Base-by-base conservation (phyloP, 2,888 invertebrate species). In the Eustalomyia histrio region DNA sequence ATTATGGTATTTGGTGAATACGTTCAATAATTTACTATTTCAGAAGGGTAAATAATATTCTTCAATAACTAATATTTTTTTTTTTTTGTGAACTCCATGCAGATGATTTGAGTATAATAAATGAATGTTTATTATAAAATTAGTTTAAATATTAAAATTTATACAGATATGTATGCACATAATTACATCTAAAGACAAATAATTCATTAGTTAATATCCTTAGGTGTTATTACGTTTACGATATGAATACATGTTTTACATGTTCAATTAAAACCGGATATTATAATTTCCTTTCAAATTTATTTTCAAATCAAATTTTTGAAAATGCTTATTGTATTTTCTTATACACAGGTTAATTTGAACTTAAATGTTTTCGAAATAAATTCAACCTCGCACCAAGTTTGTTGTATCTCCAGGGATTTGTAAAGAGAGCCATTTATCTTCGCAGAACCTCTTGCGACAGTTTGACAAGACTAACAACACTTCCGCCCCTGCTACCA, bases 381-480 rank as follows among this genome's bases (percentile, higher is more conserved):
- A 24, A 24, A 50, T 57, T 63, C 58, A 58, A 47, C 8, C 16
- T 33, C 55, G 7, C 65, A 12, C 39, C 43, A 47, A 47, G 43
- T n/a, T 14, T 52, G 14, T 24, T 29, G 21, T 57, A 61, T 73
- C 80, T 65, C 68, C 29, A 18, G 73, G 80, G 80, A 80, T 80
- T 80, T 80, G 84, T 86, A 88, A 88, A 89, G 88, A 89, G 90
- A 89, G 89, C 90, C 89, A 89, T 89, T 89, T 89, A 90, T 89
- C 90, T 90, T 90, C 78, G 79, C 85, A 84, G 87, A 87, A 88
- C 88, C 88, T 88, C 85, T 76, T 80, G 79, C 81, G 83, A 83
- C 83, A 83, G 65, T 81, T 81, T 74, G 81, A 79, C 84, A 84
- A 73, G 74, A 73, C 75, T 80, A 80, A 80, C 75, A 81, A 75